phyloP scores from a whole-genome alignment of 1,140 invertebrate genomes.

The Euwallacea fornicatus region DNA sequence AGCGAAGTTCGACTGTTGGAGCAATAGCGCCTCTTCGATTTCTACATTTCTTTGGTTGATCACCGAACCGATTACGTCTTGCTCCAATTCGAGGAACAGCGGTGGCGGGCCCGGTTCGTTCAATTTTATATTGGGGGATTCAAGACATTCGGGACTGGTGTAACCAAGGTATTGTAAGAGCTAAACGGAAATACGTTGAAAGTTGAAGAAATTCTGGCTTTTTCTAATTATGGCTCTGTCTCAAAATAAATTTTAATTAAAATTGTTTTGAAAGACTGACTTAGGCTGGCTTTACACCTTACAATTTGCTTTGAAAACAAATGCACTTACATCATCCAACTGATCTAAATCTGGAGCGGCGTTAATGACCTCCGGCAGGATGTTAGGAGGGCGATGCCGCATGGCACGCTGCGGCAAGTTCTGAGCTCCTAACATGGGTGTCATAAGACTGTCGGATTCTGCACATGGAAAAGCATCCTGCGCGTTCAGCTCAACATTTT shows the following conservation, averaged over 20 bases:
- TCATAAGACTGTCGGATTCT: constrained; percentile 54
- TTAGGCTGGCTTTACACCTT: background rate
- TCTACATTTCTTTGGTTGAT: constrained; percentile 79
- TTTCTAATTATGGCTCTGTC: no score
- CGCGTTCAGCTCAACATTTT: background rate
- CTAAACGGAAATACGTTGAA: constrained; percentile 55
- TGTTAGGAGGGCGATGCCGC: constrained; percentile 68
- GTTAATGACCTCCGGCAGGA: constrained; percentile 80
- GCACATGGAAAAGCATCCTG: constrained; percentile 26
- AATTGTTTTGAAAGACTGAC: background rate
- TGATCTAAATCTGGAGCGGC: constrained; percentile 89
- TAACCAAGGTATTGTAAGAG: constrained; percentile 87
- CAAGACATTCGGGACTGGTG: constrained; percentile 88
- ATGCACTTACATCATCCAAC: constrained; percentile 78
- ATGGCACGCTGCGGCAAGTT: constrained; percentile 66
- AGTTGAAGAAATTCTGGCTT: no score
- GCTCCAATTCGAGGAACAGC: constrained; percentile 69
- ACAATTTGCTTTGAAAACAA: background rate
- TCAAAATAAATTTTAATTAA: no score
- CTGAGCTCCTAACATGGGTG: constrained; percentile 44
- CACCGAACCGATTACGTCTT: constrained; percentile 81
- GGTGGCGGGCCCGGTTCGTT: constrained; percentile 73
- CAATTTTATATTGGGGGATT: constrained; percentile 66
- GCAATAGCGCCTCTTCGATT: constrained; percentile 58
- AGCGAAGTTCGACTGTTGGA: constrained; percentile 45